phyloP scores from a whole-genome alignment of 2,888 invertebrate genomes.

The Bedellia somnulentella region DNA sequence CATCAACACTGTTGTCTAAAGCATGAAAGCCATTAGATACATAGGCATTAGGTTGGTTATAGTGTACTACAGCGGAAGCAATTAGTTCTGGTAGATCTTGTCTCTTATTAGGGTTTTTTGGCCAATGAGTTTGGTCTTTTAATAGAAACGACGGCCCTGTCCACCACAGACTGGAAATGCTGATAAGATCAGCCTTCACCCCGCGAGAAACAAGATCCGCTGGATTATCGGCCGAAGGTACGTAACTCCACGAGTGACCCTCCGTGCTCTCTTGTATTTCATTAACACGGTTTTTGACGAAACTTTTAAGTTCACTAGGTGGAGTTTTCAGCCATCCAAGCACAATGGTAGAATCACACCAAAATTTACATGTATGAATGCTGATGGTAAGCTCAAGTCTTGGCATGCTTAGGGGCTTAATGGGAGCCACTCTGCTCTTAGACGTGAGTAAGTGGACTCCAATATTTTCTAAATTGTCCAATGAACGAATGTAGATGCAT shows the following conservation, averaged over 20 bases:
- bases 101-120: too few relatives aligned
- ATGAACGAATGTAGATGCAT: constrained; percentile 7
- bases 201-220: constrained; percentile 11
- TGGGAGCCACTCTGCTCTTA: constrained; percentile 9
- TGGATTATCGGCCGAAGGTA: constrained; percentile 10
- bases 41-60: too few relatives aligned
- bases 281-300: constrained; percentile 7
- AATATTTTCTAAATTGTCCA: background rate
- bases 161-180: constrained; percentile 8
- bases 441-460: constrained; percentile 5
- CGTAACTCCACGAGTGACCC: constrained; percentile 8
- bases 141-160: constrained; percentile 7
- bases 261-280: constrained; percentile 8
- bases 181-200: too few relatives aligned
- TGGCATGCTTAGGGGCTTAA: constrained; percentile 9
- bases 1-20: background rate
- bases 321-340: constrained; percentile 6
- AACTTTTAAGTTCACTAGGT: constrained; percentile 8
- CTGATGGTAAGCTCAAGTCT: constrained; percentile 4
- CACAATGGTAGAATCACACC: constrained; percentile 9
- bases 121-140: background rate
- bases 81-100: too few relatives aligned
- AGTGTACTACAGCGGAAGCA: too few relatives aligned
- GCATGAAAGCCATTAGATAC: background rate
- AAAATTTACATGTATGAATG: constrained; percentile 2